phyloP scores from a whole-genome alignment of 1,140 invertebrate species.

The Halotydeus destructor region DNA sequence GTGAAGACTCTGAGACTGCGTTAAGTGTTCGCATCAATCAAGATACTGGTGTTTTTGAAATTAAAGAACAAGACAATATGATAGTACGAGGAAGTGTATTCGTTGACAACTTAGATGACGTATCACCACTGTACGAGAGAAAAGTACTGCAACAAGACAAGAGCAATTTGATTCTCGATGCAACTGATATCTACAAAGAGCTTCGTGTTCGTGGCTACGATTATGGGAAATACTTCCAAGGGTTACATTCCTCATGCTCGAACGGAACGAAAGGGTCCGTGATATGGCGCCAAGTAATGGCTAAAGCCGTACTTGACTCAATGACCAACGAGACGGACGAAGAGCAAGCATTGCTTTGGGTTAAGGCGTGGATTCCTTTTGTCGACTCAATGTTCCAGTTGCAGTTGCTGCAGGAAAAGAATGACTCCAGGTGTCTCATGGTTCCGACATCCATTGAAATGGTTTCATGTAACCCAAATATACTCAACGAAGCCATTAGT shows the following conservation, averaged over 20 bases:
- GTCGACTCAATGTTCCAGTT: no score
- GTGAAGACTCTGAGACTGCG: constrained; percentile 21
- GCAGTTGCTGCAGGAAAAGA: no score
- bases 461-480: no score
- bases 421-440: no score
- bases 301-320: no score
- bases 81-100: constrained; percentile 41
- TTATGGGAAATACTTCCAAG: constrained; percentile 67
- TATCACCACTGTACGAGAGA: not conserved
- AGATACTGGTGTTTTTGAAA: constrained; percentile 68
- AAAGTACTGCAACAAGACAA: constrained; percentile 17
- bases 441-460: no score
- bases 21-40: constrained; percentile 68
- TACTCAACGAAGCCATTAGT: no score
- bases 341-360: no score
- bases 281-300: constrained; percentile 27
- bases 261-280: constrained; percentile 26
- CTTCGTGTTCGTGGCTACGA: constrained; percentile 78
- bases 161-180: constrained; percentile 35
- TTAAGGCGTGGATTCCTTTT: no score
- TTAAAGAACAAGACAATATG: constrained; percentile 59
- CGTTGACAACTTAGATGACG: not conserved
- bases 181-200: constrained; percentile 77
- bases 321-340: no score
- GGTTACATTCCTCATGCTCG: constrained; percentile 43